A percentile compares a stretch with the other conserved stretches of the same genome.
These are phyloP conservation scores for Orius insidiosus DNA, from an alignment of 1,140 invertebrate genomes.

Conservation along the genomic window DNA sequence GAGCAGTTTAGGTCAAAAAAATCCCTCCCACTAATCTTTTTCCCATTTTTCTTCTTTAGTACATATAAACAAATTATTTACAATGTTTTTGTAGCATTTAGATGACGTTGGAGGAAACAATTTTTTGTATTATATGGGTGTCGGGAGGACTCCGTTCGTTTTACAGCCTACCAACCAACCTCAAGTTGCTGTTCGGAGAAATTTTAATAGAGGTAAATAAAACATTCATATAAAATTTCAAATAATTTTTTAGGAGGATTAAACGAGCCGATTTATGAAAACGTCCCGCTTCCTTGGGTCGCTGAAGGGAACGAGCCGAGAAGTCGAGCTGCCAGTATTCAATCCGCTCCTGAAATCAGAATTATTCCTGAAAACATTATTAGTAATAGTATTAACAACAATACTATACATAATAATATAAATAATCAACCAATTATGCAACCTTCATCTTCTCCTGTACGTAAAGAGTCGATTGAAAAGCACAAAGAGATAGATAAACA, in stretches of 20 bases:
- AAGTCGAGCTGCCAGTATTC: slow-evolving; percentile 43
- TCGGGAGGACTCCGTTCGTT: slow-evolving; percentile 13
- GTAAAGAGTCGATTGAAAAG: too few species aligned
- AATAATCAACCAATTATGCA: too few species aligned
- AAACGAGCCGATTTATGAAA: slow-evolving; percentile 61
- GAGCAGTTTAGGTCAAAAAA: too few species aligned
- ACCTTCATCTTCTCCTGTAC: too few species aligned
- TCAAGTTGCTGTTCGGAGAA: slow-evolving; percentile 4
- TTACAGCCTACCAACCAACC: slow-evolving; percentile 10
- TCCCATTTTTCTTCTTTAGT: not conserved
- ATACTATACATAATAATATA: too few species aligned
- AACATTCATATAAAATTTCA: not conserved
- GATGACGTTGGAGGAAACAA: slow-evolving; percentile 17
- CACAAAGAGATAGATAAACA: too few species aligned
- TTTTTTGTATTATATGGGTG: slow-evolving; percentile 18
- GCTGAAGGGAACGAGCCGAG: slow-evolving; percentile 25
- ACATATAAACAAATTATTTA: too few species aligned
- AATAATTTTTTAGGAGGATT: slow-evolving; percentile 33
- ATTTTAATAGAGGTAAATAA: too few species aligned
- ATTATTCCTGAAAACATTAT: not conserved
- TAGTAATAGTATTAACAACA: too few species aligned
- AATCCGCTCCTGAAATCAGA: slow-evolving; percentile 40
- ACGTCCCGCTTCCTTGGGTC: slow-evolving; percentile 38
- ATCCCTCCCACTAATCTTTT: not conserved
- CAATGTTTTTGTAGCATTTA: slow-evolving; percentile 18